Evolutionary conservation across 2,797 vertebrate species (phyloP), one percentile per base, ranked within the genome.

Genomic region (Peromyscus melanophrys): DNA sequence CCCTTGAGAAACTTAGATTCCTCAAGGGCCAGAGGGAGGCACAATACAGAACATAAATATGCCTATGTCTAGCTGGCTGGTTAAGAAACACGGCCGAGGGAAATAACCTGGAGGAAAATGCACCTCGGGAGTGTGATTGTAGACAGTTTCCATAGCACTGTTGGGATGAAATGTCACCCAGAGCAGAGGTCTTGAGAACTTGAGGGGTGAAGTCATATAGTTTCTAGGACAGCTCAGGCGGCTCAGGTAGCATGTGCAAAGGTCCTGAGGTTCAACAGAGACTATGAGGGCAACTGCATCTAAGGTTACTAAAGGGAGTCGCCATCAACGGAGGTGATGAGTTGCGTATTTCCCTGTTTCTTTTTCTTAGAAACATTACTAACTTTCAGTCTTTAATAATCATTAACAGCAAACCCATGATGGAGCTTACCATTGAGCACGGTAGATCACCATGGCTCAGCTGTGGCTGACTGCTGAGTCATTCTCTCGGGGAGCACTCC

Each of bases 331-430:
- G 16, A 67, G 55, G 46, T 19, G 89, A 85, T n/a, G 52, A 82
- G 16, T 31, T 69, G 7, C 57, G 19, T 67, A 52, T 77, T 84
- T 84, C 55, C 46, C 6, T 7, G 1, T 29, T 73, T 77, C 27
- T 87, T 91, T 77, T 89, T 6, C 82, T 49, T 81, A 89, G 84
- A 92, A 89, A 71, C 65, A 69, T 14, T 21, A 34, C 52, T 65
- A 76, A 55, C 23, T 23, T 52, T 65, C 57, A 40, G 3, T 84
- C 93, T 57, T 93, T 95, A 49, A 55, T 94, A 89, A 89, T 80
- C 86, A 37, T 59, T 73, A 92, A 87, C 23, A 94, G 37, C 83
- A 81, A 92, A 55, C 7, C 37, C n/a, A 14, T 10, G 92, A 34
- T 59, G 23, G 71, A 55, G 40, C 63, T 89, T 13, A 37, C 34